These are phyloP conservation scores for Dermochelys coriacea DNA, from an alignment of 2,797 vertebrate genomes.

Conservation along the genomic window DNA sequence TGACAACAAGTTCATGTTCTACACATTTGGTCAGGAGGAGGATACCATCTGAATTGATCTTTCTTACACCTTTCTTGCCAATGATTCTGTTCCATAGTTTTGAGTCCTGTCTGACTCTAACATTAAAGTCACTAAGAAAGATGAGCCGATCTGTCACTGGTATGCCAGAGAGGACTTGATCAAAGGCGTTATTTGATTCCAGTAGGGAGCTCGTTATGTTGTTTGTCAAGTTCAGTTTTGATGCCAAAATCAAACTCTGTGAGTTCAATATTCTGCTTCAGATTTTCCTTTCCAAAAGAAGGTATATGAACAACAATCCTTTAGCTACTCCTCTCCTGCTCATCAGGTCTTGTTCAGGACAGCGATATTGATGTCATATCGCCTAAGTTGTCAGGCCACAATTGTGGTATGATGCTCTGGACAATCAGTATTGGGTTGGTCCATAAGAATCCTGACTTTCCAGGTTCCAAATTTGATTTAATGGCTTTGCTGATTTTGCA, in stretches of 20 bases:
- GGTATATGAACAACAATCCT: background rate
- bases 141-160: background rate
- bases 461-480: background rate
- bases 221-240: background rate
- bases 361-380: background rate
- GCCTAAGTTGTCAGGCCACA: background rate
- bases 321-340: background rate
- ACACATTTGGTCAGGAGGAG: background rate
- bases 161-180: background rate
- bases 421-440: background rate
- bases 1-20: background rate
- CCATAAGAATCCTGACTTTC: background rate
- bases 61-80: background rate
- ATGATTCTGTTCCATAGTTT: background rate
- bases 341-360: background rate
- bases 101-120: background rate
- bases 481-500: background rate
- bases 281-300: background rate
- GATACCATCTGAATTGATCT: background rate
- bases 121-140: background rate
- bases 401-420: background rate
- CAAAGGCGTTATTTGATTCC: background rate
- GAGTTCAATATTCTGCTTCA: background rate
- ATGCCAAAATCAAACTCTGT: background rate
- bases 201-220: background rate